phyloP scores from a whole-genome alignment of 1,140 invertebrate genomes.

The Chironomus tepperi region DNA sequence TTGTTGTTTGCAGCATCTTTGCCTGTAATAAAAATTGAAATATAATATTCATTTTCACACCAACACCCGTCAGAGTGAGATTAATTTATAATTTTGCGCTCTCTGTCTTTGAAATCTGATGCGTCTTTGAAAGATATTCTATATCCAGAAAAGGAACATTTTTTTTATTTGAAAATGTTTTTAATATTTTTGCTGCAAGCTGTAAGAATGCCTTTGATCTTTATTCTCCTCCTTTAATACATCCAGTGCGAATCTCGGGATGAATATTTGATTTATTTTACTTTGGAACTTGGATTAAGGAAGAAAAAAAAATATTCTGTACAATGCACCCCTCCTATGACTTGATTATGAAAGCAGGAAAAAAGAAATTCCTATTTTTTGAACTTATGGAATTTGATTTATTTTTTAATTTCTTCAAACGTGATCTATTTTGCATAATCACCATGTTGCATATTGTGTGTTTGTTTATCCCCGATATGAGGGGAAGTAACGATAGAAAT shows the following conservation, averaged over 20 bases:
- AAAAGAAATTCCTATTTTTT: too few species aligned
- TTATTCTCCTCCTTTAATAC: background rate
- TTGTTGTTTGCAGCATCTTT: too few species aligned
- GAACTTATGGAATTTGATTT: background rate
- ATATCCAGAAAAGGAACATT: background rate
- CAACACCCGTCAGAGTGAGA: too few species aligned
- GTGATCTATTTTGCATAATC: conserved; percentile 2
- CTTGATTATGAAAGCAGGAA: too few species aligned
- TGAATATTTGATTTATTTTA: too few species aligned
- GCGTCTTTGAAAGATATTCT: background rate
- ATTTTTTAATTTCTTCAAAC: conserved; percentile 9
- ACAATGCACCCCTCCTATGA: too few species aligned
- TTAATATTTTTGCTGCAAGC: conserved; percentile 12
- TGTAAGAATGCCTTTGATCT: background rate
- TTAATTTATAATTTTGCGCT: background rate
- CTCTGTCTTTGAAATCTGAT: background rate
- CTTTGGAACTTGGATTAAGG: too few species aligned
- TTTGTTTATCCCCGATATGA: background rate
- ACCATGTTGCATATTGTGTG: background rate
- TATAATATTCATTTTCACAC: too few species aligned
- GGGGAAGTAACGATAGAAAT: background rate
- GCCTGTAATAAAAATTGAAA: too few species aligned
- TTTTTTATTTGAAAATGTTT: background rate
- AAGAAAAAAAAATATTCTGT: too few species aligned
- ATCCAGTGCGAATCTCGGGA: too few species aligned